Percentiles rank a stretch among this genome's conserved stretches.
phyloP scores from a whole-genome alignment of 2,113 vertebrate genomes.

The Phainopepla nitens region DNA sequence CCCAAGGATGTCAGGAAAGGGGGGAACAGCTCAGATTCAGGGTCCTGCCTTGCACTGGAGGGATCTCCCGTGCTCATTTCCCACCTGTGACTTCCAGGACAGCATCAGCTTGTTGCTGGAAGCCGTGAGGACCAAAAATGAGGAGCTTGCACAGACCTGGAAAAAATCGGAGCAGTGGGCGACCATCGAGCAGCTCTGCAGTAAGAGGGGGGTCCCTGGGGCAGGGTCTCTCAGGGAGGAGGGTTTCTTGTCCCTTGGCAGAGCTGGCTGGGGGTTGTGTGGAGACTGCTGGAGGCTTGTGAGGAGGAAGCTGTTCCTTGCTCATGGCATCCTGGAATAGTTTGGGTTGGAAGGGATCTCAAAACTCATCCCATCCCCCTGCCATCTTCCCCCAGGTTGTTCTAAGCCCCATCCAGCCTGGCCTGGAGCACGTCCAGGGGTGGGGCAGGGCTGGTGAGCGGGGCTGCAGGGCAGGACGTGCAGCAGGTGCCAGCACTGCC shows the following conservation, averaged over 20 bases:
- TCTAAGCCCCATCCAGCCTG: not conserved
- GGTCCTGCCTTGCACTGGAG: not conserved
- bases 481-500: rapidly evolving
- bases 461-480: not conserved
- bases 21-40: not conserved
- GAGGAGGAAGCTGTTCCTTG: not conserved
- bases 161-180: constrained; percentile 98
- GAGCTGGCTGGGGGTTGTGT: rapidly evolving
- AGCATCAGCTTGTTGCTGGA: constrained; percentile 94
- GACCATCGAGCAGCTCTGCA: constrained; percentile 96
- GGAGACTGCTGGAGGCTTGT: not conserved
- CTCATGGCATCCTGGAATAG: not conserved
- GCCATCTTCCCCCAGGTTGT: not conserved
- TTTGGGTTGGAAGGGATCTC: not conserved
- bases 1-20: rapidly evolving
- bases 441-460: not conserved
- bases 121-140: constrained; percentile 89
- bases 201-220: constrained; percentile 70
- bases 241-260: not conserved
- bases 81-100: constrained; percentile 75
- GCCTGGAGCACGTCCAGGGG: not conserved
- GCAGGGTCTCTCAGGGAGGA: not conserved
- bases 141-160: constrained; percentile 95
- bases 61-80: not conserved
- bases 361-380: not conserved